phyloP scores from a whole-genome alignment of 2,797 vertebrate species.

The Acanthis flammea region DNA sequence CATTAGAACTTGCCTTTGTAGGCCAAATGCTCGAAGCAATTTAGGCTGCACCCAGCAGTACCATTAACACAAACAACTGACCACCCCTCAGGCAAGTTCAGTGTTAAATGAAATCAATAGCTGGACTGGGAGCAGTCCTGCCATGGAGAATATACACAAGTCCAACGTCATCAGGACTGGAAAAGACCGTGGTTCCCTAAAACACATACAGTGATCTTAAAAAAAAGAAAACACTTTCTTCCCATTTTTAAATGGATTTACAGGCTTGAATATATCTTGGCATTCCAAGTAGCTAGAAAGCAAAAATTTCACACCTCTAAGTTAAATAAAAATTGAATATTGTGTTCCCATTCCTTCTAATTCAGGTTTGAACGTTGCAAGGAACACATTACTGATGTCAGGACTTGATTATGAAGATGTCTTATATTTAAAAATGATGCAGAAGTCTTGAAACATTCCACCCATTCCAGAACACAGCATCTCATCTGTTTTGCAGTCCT shows the following conservation, averaged over 20 bases:
- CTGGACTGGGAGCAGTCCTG: neutral
- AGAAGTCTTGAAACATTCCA: neutral
- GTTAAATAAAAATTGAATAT: neutral
- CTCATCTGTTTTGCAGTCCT: neutral
- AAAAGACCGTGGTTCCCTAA: neutral
- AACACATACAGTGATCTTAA: neutral
- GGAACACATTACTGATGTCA: neutral
- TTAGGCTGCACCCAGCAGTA: neutral
- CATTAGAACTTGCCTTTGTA: neutral
- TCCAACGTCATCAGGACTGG: neutral
- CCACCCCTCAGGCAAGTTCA: neutral
- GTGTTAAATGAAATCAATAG: constrained; percentile 35
- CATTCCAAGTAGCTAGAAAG: neutral
- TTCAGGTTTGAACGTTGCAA: neutral
- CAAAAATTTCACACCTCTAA: neutral
- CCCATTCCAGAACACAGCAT: neutral
- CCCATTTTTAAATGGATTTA: neutral
- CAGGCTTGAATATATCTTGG: neutral
- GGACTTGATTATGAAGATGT: neutral
- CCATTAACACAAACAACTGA: constrained; percentile 22
- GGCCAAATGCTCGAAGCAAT: constrained; percentile 1
- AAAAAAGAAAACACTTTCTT: neutral
- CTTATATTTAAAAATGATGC: neutral
- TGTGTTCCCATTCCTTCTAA: neutral
- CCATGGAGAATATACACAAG: neutral